These are phyloP conservation scores for Achroia grisella DNA, from an alignment of 1,140 invertebrate species.

Conservation along the genomic window DNA sequence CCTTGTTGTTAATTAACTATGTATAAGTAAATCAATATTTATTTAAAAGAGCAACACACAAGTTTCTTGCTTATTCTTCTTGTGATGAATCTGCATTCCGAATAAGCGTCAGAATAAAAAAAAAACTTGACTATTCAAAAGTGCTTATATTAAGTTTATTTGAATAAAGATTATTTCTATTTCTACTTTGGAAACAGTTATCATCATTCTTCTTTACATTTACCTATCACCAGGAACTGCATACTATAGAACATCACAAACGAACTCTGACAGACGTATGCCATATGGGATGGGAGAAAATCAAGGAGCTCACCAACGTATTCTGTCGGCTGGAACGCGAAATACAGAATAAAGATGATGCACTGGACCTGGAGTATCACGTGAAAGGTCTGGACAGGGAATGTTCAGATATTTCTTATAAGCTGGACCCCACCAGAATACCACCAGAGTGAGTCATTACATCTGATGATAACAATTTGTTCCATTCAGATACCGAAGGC, in stretches of 20 bases:
- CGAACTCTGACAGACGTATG: constrained; percentile 57
- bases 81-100: too few relatives aligned
- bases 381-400: constrained; percentile 83
- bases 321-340: constrained; percentile 83
- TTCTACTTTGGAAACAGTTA: too few relatives aligned
- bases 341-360: constrained; percentile 85
- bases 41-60: too few relatives aligned
- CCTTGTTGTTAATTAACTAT: too few relatives aligned
- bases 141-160: too few relatives aligned
- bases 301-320: constrained; percentile 87
- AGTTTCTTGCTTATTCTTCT: too few relatives aligned
- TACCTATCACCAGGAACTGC: constrained; percentile 46
- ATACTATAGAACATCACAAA: constrained; percentile 63
- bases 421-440: constrained; percentile 83
- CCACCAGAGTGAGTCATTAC: constrained; percentile 77
- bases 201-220: too few relatives aligned
- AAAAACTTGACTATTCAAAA: too few relatives aligned
- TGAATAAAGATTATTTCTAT: too few relatives aligned
- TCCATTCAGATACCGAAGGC: too few relatives aligned
- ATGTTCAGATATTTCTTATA: constrained; percentile 85
- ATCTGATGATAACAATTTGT: background rate
- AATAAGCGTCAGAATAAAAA: too few relatives aligned
- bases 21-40: too few relatives aligned
- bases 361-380: constrained; percentile 84
- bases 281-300: constrained; percentile 84